Base-by-base conservation (phyloP, 2,797 vertebrate species). In the Epinephelus coioides region DNA sequence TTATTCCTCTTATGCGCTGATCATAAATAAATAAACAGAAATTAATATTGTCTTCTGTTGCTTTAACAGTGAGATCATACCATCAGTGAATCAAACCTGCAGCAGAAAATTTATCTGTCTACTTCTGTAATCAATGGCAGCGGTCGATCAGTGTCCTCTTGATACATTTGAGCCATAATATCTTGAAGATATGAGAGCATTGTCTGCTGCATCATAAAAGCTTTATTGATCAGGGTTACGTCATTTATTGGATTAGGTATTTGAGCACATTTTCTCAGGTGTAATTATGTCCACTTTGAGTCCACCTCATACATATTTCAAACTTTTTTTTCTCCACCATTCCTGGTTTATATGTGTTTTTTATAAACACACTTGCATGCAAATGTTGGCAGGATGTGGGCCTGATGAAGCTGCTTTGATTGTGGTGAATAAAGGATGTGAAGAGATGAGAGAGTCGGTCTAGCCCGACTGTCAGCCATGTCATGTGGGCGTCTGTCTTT, bases 401-500 rank as follows among this genome's bases (percentile, higher is more conserved):
- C 30, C 1, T 53, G 40, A 49, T 18, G 34, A 14, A 49, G 66
- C 65, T 44, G 66, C 85, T 85, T 81, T 86, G 72, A 88, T 80
- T 80, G 66, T 60, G 60, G 19, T 30, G 66, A 76, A 78, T 82
- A 75, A 81, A 86, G 73, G 69, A 81, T 78, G 76, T 1, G 23
- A 65, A 47, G 57, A 70, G 78, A 81, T 65, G 78, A 70, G 75
- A 68, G 76, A 61, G 15, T 34, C 21, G 44, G 75, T 66, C 69
- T 67, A 74, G 79, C 84, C 76, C 44, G 4, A 50, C 81, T 74
- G 70, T 88, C 85, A 73, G 85, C 80, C 88, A 19, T 88, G 82
- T 74, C 87, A 78, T 79, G 78, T 82, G 78, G 87, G 81, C 69
- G 73, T 84, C 83, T 84, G 79, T 89, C 89, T 92, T 90, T 93